Evolutionary conservation across 2,113 vertebrate species (phyloP).

Genomic region (Glaucomys volans): DNA sequence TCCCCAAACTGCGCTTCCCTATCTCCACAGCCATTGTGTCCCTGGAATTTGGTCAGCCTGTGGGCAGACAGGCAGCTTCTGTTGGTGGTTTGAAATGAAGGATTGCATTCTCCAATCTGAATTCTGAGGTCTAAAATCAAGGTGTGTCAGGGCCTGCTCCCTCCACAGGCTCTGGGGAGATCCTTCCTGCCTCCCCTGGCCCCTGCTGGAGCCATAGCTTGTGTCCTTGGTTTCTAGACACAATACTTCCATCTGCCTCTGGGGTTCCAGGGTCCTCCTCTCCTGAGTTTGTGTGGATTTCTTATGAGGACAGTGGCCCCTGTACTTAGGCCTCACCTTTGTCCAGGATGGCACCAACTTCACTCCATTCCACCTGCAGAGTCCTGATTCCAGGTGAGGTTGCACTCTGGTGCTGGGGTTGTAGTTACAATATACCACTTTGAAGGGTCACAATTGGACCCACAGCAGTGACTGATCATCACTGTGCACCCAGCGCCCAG

Average conservation of each 20-base stretch:
- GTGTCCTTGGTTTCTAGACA: not conserved
- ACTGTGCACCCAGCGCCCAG: not conserved
- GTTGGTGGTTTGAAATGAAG: fast-evolving
- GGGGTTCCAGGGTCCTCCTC: not conserved
- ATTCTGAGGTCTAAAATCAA: not conserved
- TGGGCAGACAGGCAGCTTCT: no score
- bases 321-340: not conserved
- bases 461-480: not conserved
- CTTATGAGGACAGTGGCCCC: no score
- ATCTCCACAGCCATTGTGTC: fast-evolving
- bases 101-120: not conserved
- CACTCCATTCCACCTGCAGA: fast-evolving
- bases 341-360: not conserved
- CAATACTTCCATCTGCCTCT: not conserved
- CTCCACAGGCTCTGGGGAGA: not conserved
- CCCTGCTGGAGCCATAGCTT: not conserved
- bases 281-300: not conserved
- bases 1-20: not conserved
- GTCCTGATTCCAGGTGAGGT: not conserved
- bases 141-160: no score
- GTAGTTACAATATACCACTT: not conserved
- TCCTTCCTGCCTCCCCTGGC: no score
- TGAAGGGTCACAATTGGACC: not conserved
- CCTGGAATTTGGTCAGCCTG: no score
- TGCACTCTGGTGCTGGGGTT: not conserved